These are phyloP conservation scores for Ambastaia sidthimunki DNA, from an alignment of 2,797 vertebrate species.

Conservation along the genomic window DNA sequence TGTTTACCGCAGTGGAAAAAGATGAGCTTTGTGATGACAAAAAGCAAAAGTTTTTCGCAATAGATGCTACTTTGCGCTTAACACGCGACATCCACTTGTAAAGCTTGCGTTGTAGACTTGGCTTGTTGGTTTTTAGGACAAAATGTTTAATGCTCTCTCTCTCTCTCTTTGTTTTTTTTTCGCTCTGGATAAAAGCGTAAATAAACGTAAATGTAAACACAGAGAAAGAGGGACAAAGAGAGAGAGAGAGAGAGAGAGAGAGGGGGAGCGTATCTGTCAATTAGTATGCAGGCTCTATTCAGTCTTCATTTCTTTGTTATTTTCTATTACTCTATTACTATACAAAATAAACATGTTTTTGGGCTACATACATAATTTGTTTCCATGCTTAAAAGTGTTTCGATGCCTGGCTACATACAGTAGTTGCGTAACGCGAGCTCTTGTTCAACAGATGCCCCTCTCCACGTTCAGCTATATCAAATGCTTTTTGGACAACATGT, in stretches of 20 bases:
- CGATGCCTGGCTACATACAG: neutral
- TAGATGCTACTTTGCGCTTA: neutral
- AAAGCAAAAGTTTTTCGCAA: neutral
- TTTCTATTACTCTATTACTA: neutral
- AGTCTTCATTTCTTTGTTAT: neutral
- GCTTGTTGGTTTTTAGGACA: too few species aligned
- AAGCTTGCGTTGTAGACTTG: too few species aligned
- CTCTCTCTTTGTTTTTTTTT: too few species aligned
- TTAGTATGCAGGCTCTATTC: neutral
- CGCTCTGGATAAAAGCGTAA: too few species aligned
- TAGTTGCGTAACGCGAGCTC: neutral
- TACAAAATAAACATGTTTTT: neutral
- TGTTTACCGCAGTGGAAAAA: constrained; percentile 35
- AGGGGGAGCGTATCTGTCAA: neutral
- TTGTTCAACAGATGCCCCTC: neutral
- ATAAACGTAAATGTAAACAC: too few species aligned
- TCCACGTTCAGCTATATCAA: neutral
- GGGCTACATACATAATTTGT: neutral
- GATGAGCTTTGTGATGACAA: constrained; percentile 26
- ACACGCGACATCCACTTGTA: neutral
- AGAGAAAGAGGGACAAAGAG: too few species aligned
- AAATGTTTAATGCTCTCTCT: too few species aligned
- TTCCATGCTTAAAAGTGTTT: neutral
- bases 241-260: too few species aligned
- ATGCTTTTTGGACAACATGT: neutral